Evolutionary conservation across 2,797 vertebrate species (phyloP).

Genomic region (Sandelia bainsii): DNA sequence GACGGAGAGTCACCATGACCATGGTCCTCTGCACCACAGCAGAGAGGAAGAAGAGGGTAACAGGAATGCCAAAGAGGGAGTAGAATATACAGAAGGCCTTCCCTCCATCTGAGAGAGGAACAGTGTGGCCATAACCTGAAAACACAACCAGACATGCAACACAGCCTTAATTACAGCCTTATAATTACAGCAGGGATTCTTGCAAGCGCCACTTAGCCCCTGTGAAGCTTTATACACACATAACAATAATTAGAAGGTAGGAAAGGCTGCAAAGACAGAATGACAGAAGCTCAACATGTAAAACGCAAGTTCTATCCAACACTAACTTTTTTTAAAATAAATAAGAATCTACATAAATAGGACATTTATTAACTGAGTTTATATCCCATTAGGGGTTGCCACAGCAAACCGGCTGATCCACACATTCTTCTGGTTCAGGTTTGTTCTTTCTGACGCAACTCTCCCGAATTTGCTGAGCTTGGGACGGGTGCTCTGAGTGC

Average conservation of each 20-base stretch:
- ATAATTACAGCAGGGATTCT: conserved; percentile 12
- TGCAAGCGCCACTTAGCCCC: conserved; percentile 11
- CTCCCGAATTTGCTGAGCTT: too few relatives aligned
- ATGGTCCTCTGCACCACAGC: conserved; percentile 92
- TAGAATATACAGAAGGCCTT: conserved; percentile 97
- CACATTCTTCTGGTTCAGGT: too few relatives aligned
- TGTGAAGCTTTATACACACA: conserved; percentile 20
- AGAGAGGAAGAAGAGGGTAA: conserved; percentile 94
- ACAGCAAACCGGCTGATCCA: too few relatives aligned
- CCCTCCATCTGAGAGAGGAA: conserved; percentile 94
- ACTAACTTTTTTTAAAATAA: not conserved
- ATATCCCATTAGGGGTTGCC: not conserved
- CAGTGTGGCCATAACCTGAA: conserved; percentile 95
- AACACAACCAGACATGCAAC: conserved; percentile 31
- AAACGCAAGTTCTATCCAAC: not conserved
- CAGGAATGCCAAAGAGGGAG: conserved; percentile 92
- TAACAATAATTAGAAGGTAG: conserved; percentile 20
- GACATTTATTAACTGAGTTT: conserved; percentile 1
- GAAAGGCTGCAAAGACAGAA: not conserved
- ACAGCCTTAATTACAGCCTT: conserved; percentile 20
- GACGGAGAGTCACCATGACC: conserved; percentile 84
- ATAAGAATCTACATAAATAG: not conserved
- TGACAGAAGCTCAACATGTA: not conserved
- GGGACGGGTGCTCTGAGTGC: too few relatives aligned
- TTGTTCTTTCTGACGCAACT: too few relatives aligned